These are phyloP conservation scores for Drosophila pruinosa DNA, from an alignment of 1,140 invertebrate genomes.

Conservation along the genomic window DNA sequence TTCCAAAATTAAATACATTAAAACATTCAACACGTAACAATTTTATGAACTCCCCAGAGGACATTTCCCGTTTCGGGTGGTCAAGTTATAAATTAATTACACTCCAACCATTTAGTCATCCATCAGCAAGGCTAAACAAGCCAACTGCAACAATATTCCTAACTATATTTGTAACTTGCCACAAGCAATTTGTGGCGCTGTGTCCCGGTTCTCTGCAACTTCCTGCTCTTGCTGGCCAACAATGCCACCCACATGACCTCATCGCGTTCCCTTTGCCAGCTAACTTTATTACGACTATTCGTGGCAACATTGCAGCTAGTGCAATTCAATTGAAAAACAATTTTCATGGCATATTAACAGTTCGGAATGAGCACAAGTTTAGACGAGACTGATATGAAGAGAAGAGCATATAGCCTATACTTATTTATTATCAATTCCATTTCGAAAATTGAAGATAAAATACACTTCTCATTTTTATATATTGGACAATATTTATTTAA, in stretches of 20 bases:
- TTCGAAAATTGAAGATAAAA: too few species aligned
- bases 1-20: neutral
- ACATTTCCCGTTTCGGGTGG: neutral
- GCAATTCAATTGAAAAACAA: slow-evolving; percentile 34
- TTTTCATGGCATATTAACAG: slow-evolving; percentile 6
- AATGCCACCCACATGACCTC: neutral
- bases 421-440: too few species aligned
- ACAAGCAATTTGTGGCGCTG: slow-evolving; percentile 29
- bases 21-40: neutral
- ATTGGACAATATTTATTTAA: too few species aligned
- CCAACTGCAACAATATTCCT: slow-evolving; percentile 27
- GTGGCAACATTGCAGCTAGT: neutral
- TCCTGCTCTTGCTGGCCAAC: neutral
- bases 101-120: neutral
- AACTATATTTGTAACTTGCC: slow-evolving; percentile 36
- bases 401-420: too few species aligned
- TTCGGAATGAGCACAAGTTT: too few species aligned
- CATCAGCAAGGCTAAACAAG: too few species aligned
- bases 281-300: neutral
- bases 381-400: too few species aligned
- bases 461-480: too few species aligned
- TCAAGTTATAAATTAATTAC: slow-evolving; percentile 32
- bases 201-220: neutral
- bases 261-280: neutral
- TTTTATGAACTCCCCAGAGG: neutral